A percentile compares a stretch with the other conserved stretches of the same genome.
Conservation (phyloP, 2,113 vertebrate genomes). For the Planiliza haematocheilus region DNA sequence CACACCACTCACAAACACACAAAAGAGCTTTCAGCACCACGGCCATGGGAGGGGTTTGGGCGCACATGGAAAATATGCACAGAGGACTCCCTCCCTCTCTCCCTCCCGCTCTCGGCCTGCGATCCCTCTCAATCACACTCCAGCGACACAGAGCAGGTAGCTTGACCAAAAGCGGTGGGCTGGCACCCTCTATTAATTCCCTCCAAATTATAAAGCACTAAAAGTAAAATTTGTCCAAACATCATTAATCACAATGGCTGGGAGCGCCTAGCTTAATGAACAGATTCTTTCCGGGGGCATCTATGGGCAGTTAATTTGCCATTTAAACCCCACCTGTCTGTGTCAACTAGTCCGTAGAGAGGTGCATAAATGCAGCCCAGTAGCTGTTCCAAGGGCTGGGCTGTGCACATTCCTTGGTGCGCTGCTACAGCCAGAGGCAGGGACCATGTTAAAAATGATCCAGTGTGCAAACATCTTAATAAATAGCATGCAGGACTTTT, state of each 20-base stretch:
- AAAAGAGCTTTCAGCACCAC: constrained; percentile 77
- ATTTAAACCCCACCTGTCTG: constrained; percentile 67
- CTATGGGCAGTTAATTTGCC: constrained; percentile 50
- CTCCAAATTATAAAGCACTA: constrained; percentile 61
- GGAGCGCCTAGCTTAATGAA: constrained; percentile 45
- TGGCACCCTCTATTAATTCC: constrained; percentile 52
- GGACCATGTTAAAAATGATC: constrained; percentile 33
- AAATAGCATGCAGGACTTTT: constrained; percentile 40
- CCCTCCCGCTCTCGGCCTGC: constrained; percentile 34
- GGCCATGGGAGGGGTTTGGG: constrained; percentile 61
- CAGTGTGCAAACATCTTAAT: constrained; percentile 40
- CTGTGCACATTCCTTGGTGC: constrained; percentile 52
- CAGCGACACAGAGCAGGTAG: constrained; percentile 68
- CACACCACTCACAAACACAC: constrained; percentile 61
- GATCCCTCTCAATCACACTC: constrained; percentile 58
- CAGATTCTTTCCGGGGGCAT: constrained; percentile 54
- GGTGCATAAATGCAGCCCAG: constrained; percentile 34
- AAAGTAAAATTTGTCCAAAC: constrained; percentile 70
- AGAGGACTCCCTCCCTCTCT: constrained; percentile 42
- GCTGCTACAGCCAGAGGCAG: constrained; percentile 27
- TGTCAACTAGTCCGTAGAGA: constrained; percentile 66
- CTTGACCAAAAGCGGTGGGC: constrained; percentile 55
- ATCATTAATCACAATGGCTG: constrained; percentile 70
- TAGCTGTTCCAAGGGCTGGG: constrained; percentile 49
- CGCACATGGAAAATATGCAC: constrained; percentile 77